Evolutionary conservation across 2,113 vertebrate genomes (phyloP).

Genomic region (Shinisaurus crocodilurus): DNA sequence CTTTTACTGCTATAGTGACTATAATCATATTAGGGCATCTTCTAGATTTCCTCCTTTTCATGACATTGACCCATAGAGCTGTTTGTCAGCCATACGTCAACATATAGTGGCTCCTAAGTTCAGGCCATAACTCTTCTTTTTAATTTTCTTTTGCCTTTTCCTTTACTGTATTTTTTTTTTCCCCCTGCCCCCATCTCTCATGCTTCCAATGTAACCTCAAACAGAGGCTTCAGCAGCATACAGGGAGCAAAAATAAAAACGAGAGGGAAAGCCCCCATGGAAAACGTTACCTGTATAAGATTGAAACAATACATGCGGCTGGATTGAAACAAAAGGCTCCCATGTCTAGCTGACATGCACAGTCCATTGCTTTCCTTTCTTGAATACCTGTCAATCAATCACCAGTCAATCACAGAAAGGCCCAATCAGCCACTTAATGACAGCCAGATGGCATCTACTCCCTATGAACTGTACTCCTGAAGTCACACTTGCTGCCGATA

Average conservation of each 20-base stretch:
- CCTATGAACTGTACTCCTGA: conserved; percentile 70
- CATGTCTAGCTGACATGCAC: neutral
- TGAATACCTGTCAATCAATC: conserved; percentile 74
- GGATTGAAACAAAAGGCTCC: conserved; percentile 49
- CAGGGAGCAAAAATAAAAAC: neutral
- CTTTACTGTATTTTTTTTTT: neutral
- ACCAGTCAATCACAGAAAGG: conserved; percentile 70
- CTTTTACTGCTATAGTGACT: neutral
- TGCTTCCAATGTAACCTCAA: conserved; percentile 40
- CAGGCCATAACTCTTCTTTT: neutral
- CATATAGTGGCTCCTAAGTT: neutral
- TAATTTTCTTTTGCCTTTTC: neutral
- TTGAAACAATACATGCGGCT: conserved; percentile 42
- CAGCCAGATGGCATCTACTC: conserved; percentile 72
- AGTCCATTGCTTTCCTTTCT: conserved; percentile 33
- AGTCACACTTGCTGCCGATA: conserved; percentile 56
- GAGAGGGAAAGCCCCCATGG: conserved; percentile 38
- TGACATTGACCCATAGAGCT: neutral
- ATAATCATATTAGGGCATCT: neutral
- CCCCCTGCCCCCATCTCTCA: neutral
- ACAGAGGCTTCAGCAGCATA: neutral
- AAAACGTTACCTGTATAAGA: conserved; percentile 33
- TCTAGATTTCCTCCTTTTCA: conserved; percentile 11
- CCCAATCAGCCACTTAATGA: conserved; percentile 68
- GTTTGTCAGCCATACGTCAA: neutral